Evolutionary conservation across 2,888 invertebrate genomes (phyloP).

Genomic region (Hirtodrosophila alboralis): DNA sequence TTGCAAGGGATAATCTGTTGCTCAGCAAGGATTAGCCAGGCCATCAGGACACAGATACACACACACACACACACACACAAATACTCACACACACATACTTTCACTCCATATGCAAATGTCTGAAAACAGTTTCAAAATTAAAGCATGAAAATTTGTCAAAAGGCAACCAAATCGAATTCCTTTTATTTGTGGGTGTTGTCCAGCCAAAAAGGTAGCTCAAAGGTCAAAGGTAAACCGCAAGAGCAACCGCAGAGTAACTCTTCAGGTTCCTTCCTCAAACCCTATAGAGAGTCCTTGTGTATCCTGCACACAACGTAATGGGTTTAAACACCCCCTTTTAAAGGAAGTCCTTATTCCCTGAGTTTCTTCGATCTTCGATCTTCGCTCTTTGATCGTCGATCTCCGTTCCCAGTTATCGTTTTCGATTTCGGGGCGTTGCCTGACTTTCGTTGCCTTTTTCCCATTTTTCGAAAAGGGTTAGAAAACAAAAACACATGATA

Average conservation of each 20-base stretch:
- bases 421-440: conserved; percentile 51
- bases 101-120: conserved; percentile 62
- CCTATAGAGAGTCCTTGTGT: conserved; percentile 51
- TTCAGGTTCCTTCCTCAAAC: conserved; percentile 28
- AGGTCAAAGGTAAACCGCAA: conserved; percentile 55
- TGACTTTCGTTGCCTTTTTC: conserved; percentile 46
- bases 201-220: conserved; percentile 42
- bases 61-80: conserved; percentile 10
- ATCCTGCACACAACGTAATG: conserved; percentile 68
- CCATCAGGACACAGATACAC: conserved; percentile 46
- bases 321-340: conserved; percentile 76
- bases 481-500: conserved; percentile 59
- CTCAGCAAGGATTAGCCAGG: conserved; percentile 71
- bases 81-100: conserved; percentile 5
- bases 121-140: conserved; percentile 53
- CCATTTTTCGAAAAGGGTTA: conserved; percentile 59
- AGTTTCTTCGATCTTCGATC: too few species aligned
- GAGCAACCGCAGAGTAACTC: conserved; percentile 55
- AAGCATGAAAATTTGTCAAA: conserved; percentile 74
- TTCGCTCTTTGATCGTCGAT: too few species aligned
- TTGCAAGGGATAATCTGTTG: conserved; percentile 79
- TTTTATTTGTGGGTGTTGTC: conserved; percentile 41
- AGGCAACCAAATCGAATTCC: conserved; percentile 38
- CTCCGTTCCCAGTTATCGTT: conserved; percentile 1
- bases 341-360: conserved; percentile 2